Base-by-base conservation (phyloP, 2,113 vertebrate genomes). In the Empidonax alnorum region DNA sequence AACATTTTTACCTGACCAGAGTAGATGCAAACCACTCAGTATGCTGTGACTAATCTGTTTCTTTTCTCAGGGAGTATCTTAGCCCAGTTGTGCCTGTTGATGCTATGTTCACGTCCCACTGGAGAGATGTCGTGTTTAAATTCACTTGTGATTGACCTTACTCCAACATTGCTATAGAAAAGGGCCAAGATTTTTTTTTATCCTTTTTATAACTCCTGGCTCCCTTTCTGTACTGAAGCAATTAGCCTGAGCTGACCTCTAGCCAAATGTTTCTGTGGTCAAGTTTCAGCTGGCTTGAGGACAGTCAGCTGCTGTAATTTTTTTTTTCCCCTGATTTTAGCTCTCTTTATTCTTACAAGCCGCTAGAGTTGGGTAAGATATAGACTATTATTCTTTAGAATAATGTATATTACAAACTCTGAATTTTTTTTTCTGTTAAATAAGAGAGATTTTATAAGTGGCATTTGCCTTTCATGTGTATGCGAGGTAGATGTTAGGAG, bases 121-220 rank as follows among this genome's bases (percentile, higher is more conserved):
- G 73, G 44, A 89, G 82, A 84, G 25, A 91, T 86, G 82, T 87
- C 15, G 0, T 91, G 85, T 96, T 96, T 93, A 92, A 93, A 84
- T 90, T 93, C 73, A 56, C 83, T 96, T 96, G 69, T 88, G 92
- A 95, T 56, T 96, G 88, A 93, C 90, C 75, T 89, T 90, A 90
- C 52, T 94, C 77, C 88, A 94, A 50, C 68, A 93, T 77, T 1
- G 1, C 79, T 89, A 58, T 69, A 95, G 76, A 93, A 95, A 82
- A 81, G 37, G 47, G 83, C 93, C 94, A 96, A 92, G 76, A 95
- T 44, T 18, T 83, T 91, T 88, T 93, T 93, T 96, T 41, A 65
- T 89, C 84, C 93, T 97, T 96, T 97, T 97, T 96, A 93, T 97
- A 96, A 92, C 88, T 96, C 59, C 74, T 97, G 93, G 90, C 94